Evolutionary conservation across 2,888 invertebrate species (phyloP), one percentile per base, ranked within the genome.

Genomic region (Campaea margaritaria): DNA sequence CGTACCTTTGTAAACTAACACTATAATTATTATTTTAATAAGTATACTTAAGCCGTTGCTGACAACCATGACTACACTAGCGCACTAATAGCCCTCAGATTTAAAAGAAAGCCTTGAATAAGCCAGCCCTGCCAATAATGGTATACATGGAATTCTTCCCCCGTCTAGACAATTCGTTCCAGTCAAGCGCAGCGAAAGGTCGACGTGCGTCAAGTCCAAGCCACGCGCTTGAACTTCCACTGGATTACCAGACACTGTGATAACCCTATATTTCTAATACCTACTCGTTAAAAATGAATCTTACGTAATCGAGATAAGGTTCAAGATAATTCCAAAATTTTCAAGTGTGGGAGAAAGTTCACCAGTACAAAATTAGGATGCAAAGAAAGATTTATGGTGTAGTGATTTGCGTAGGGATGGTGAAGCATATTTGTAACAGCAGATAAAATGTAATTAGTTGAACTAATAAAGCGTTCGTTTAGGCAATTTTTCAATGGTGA

Each of bases 111-210:
- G 13, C 42, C 50, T 62, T 41, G 49, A 55, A 47, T 48, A 52
- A 68, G 66, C 62, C 63, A 57, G 69, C 73, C 58, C 64, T 68
- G 62, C 74, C 55, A 65, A 52, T 56, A 48, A 64, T 58, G 69
- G 79, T 69, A 75, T 58, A 73, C 76, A 78, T 60, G 54, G 51
- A 60, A 67, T 68, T 65, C 70, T 79, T 83, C 86, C 84, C 84
- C 76, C 75, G 80, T 78, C 78, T 79, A 83, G 82, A 83, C 79
- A 85, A 91, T 92, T 92, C 78, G 92, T 91, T 91, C 86, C 89
- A 85, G 85, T 81, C 79, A 74, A 83, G 90, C 88, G 81, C 89
- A 79, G 78, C 92, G 85, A 91, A 91, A 87, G 79, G 73, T 75
- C 78, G 77, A 77, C 82, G 81, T 75, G 77, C 83, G 82, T 86